phyloP scores from a whole-genome alignment of 2,888 invertebrate genomes.

The Lottia gigantea region DNA sequence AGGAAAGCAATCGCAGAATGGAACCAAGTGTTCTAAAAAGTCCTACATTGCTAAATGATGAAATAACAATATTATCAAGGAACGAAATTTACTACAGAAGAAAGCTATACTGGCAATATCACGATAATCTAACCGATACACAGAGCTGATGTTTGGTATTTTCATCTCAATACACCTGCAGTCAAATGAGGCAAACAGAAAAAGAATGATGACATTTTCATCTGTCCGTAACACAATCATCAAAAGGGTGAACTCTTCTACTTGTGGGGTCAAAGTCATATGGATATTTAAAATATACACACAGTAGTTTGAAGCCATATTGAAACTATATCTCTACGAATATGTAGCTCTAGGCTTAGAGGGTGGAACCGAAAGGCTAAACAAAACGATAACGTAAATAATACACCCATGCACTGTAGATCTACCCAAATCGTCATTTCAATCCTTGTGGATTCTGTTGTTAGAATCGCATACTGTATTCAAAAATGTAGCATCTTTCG shows the following conservation, averaged over 20 bases:
- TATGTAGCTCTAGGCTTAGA: not conserved
- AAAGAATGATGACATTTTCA: slow-evolving; percentile 10
- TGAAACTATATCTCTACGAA: not conserved
- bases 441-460: no score
- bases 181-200: slow-evolving; percentile 8
- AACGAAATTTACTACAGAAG: no score
- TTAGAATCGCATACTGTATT: no score
- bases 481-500: no score
- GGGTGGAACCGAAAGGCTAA: not conserved
- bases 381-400: not conserved
- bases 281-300: slow-evolving; percentile 7
- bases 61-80: no score
- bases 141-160: not conserved
- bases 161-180: slow-evolving; percentile 6
- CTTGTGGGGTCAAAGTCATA: slow-evolving; percentile 11
- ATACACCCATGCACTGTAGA: not conserved
- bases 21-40: no score
- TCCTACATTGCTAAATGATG: no score
- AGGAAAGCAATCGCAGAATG: no score
- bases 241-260: slow-evolving; percentile 8
- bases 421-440: no score
- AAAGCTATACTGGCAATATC: no score
- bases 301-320: not conserved
- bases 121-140: no score
- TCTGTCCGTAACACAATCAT: slow-evolving; percentile 11